These are phyloP conservation scores for Microcebus griseorufus DNA, from an alignment of 2,113 vertebrate species.

Conservation along the genomic window DNA sequence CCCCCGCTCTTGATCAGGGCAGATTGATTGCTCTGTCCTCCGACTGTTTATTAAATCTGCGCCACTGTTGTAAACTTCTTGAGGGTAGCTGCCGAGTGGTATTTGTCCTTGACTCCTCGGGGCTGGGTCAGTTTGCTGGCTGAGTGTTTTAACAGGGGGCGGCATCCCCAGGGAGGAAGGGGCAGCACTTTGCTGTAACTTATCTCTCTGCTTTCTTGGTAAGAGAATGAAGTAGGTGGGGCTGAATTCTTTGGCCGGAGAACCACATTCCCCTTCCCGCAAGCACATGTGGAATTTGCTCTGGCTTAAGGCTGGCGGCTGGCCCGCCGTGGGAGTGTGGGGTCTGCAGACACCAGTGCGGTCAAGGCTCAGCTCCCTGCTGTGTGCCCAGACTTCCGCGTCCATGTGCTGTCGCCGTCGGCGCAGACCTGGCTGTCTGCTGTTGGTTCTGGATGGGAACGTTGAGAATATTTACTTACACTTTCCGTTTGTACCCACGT, in stretches of 20 bases:
- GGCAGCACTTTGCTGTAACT: slow-evolving; percentile 10
- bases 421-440: fast-evolving
- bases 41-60: neutral
- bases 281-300: neutral
- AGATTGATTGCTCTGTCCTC: neutral
- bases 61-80: neutral
- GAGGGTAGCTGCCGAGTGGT: neutral
- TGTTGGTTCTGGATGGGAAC: fast-evolving
- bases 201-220: slow-evolving; percentile 16
- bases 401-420: fast-evolving
- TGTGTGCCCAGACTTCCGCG: too few species aligned
- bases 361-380: neutral
- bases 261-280: neutral
- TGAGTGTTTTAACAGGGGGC: neutral
- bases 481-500: too few species aligned
- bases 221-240: neutral
- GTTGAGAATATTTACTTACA: fast-evolving
- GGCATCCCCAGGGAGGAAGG: neutral
- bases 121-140: neutral
- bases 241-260: slow-evolving; percentile 2
- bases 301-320: neutral
- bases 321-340: neutral
- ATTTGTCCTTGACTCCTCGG: neutral
- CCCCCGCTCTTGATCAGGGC: neutral
- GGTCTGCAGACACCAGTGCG: neutral